Conservation (phyloP, 2,888 invertebrate genomes). For the Ormyrus labotus region DNA sequence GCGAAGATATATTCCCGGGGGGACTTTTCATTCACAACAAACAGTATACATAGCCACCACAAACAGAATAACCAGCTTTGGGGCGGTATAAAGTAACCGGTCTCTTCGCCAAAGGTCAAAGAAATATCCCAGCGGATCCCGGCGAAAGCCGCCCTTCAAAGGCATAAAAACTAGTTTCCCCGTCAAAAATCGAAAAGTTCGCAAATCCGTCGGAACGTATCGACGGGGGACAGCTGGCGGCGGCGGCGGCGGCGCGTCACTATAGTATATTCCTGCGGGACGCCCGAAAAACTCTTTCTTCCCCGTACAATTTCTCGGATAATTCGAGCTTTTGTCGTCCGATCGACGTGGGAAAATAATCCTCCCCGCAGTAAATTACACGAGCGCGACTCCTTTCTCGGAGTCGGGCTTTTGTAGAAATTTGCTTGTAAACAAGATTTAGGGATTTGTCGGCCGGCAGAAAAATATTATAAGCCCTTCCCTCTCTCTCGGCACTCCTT, state of each 20-base stretch:
- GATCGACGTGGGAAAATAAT: constrained; percentile 63
- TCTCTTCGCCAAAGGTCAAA: not conserved
- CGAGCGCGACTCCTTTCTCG: constrained; percentile 52
- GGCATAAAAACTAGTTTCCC: constrained; percentile 27
- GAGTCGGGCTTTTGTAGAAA: constrained; percentile 66
- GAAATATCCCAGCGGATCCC: constrained; percentile 14
- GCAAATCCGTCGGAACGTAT: constrained; percentile 43
- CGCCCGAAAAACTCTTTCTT: constrained; percentile 7
- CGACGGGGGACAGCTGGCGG: constrained; percentile 29
- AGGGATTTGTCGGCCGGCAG: constrained; percentile 67
- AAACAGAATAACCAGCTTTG: constrained; percentile 15
- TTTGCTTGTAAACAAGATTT: constrained; percentile 73
- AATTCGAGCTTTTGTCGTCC: constrained; percentile 62
- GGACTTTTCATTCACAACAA: constrained; percentile 29
- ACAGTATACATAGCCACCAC: constrained; percentile 11
- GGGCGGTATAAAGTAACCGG: constrained; percentile 5
- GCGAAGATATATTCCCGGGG: constrained; percentile 14
- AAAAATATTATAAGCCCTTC: constrained; percentile 67
- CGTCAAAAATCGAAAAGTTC: constrained; percentile 54
- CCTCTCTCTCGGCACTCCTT: not conserved
- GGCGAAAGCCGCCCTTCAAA: constrained; percentile 10
- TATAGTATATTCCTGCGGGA: not conserved
- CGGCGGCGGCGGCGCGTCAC: not conserved
- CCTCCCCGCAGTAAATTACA: constrained; percentile 70
- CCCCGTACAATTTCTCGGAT: constrained; percentile 50